A percentile compares a stretch with the other conserved stretches of the same genome.
These are phyloP conservation scores for Corythucha ciliata DNA, from an alignment of 2,888 invertebrate species.

Conservation along the genomic window DNA sequence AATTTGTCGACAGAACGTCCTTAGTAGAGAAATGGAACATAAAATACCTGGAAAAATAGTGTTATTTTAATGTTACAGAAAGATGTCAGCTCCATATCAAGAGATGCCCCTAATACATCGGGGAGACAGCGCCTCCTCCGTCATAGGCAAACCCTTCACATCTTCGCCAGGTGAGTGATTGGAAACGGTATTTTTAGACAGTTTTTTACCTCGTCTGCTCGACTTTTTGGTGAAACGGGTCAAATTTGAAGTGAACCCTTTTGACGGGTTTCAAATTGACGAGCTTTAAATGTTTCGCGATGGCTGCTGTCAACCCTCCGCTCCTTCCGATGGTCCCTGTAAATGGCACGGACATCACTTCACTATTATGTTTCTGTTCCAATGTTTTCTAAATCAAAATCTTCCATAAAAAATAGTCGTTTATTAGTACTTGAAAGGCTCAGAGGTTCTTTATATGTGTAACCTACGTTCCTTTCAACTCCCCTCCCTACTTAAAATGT, in stretches of 20 bases:
- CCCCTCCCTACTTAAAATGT: too few relatives aligned
- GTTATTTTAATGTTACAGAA: too few relatives aligned
- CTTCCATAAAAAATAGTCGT: not conserved
- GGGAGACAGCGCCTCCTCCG: conserved; percentile 39
- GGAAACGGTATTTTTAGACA: conserved; percentile 20
- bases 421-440: too few relatives aligned
- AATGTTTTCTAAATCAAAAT: not conserved
- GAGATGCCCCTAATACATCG: conserved; percentile 28
- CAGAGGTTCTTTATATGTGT: too few relatives aligned
- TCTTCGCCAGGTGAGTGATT: conserved; percentile 8
- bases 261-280: conserved; percentile 72
- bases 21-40: conserved; percentile 57
- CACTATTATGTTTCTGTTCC: not conserved
- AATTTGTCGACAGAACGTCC: conserved; percentile 61
- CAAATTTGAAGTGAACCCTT: conserved; percentile 67
- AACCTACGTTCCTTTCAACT: too few relatives aligned
- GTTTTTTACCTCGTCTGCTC: conserved; percentile 50
- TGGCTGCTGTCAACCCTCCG: conserved; percentile 60
- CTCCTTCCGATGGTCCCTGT: conserved; percentile 40
- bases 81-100: conserved; percentile 13
- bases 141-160: conserved; percentile 50
- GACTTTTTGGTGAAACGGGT: conserved; percentile 70
- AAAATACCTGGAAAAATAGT: conserved; percentile 55
- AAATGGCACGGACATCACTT: conserved; percentile 34
- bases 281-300: conserved; percentile 58